Conservation (phyloP, 2,797 vertebrate species). For the Apogon talboti region DNA sequence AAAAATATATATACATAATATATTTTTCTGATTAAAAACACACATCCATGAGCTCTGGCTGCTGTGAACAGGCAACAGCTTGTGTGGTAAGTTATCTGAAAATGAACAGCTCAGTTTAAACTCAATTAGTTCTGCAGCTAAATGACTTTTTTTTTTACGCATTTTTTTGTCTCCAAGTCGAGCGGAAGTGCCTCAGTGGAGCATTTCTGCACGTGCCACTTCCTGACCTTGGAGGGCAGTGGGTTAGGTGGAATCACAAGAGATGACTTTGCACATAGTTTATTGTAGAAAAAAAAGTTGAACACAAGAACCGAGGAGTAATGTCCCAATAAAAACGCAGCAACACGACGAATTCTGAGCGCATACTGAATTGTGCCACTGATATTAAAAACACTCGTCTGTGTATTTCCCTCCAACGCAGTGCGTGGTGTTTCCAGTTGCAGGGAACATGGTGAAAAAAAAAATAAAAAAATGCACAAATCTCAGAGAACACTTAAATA, state of each 20-base stretch:
- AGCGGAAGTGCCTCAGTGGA: not conserved
- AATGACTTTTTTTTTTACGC: not conserved
- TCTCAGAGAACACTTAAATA: slow-evolving; percentile 11
- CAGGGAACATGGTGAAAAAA: slow-evolving; percentile 1
- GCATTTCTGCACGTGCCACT: slow-evolving; percentile 10
- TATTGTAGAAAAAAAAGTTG: slow-evolving; percentile 60
- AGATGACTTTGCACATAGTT: slow-evolving; percentile 39
- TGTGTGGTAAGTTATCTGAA: not conserved
- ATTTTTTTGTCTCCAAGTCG: not conserved
- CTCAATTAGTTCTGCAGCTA: slow-evolving; percentile 8
- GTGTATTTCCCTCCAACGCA: not conserved
- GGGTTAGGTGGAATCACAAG: slow-evolving; percentile 6
- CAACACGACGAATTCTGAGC: not conserved
- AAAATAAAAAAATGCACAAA: slow-evolving; percentile 8
- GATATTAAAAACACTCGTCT: not conserved
- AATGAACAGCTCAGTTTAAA: slow-evolving; percentile 13
- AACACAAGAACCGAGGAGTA: slow-evolving; percentile 12
- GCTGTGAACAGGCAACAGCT: not conserved
- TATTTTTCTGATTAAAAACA: no score
- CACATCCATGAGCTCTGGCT: no score
- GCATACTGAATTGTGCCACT: no score
- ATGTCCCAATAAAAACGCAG: not conserved
- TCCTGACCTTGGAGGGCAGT: slow-evolving; percentile 62
- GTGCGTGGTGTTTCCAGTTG: slow-evolving; percentile 3
- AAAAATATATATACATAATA: no score